These are phyloP conservation scores for Sebastes hubbsi DNA, from an alignment of 2,797 vertebrate genomes.

Conservation along the genomic window DNA sequence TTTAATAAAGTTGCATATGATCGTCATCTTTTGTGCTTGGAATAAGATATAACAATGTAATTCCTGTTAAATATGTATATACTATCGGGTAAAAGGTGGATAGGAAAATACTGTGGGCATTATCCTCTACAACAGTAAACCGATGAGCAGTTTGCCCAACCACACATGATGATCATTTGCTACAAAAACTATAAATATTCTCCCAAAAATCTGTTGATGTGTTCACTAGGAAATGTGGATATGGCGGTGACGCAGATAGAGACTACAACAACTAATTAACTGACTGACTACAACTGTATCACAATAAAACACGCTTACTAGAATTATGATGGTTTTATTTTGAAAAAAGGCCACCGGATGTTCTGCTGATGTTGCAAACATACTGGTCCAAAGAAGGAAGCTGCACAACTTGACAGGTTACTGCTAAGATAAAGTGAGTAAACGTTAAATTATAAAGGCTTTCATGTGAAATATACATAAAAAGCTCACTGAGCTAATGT, in stretches of 20 bases:
- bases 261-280: too few species aligned
- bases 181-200: background rate
- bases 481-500: fast-evolving
- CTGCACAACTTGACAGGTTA: slow-evolving; percentile 41
- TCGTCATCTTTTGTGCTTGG: fast-evolving
- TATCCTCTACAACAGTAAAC: fast-evolving
- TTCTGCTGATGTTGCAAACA: background rate
- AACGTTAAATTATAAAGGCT: background rate
- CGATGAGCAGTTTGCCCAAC: background rate
- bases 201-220: background rate
- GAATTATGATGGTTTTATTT: slow-evolving; percentile 17
- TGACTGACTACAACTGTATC: too few species aligned
- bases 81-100: background rate
- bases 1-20: background rate
- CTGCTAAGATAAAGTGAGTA: slow-evolving; percentile 17
- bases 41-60: background rate
- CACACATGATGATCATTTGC: background rate
- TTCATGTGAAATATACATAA: background rate
- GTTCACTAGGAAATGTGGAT: background rate
- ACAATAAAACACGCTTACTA: background rate
- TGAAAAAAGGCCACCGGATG: slow-evolving; percentile 24
- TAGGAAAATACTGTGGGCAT: background rate
- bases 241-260: background rate
- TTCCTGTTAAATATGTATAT: background rate
- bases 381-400: slow-evolving; percentile 48